Conservation (phyloP, 2,888 invertebrate species). For the Sesia bembeciformis region DNA sequence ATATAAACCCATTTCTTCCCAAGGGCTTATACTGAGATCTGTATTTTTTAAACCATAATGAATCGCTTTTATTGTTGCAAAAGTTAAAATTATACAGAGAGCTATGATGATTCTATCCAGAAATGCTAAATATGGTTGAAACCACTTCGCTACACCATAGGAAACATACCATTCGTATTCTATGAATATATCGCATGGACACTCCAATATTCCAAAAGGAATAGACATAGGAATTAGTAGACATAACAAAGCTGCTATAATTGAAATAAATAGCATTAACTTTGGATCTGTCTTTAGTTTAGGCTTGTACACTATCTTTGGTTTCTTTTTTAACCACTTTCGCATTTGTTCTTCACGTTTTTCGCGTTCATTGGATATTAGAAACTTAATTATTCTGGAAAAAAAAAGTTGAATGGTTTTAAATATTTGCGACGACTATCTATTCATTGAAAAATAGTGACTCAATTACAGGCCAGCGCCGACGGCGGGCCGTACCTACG, state of each 20-base stretch:
- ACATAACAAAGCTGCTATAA: neutral
- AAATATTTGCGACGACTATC: no score
- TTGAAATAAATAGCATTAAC: neutral
- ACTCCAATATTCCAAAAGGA: neutral
- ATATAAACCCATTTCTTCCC: neutral
- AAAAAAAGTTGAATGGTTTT: no score
- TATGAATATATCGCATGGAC: neutral
- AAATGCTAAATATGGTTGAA: neutral
- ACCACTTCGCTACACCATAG: neutral
- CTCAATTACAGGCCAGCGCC: no score
- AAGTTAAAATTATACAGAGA: neutral
- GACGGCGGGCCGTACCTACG: no score
- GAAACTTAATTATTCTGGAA: no score
- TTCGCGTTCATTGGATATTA: no score
- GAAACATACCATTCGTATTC: neutral
- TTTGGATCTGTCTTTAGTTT: neutral
- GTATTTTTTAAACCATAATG: neutral
- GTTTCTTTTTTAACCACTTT: neutral
- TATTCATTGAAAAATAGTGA: no score
- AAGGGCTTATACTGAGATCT: neutral
- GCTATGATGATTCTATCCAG: neutral
- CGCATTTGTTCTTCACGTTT: no score
- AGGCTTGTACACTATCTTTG: neutral
- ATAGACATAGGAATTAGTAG: neutral
- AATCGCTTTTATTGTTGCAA: neutral